These are phyloP conservation scores for Eurosta solidaginis DNA, from an alignment of 1,140 invertebrate species.

Conservation along the genomic window DNA sequence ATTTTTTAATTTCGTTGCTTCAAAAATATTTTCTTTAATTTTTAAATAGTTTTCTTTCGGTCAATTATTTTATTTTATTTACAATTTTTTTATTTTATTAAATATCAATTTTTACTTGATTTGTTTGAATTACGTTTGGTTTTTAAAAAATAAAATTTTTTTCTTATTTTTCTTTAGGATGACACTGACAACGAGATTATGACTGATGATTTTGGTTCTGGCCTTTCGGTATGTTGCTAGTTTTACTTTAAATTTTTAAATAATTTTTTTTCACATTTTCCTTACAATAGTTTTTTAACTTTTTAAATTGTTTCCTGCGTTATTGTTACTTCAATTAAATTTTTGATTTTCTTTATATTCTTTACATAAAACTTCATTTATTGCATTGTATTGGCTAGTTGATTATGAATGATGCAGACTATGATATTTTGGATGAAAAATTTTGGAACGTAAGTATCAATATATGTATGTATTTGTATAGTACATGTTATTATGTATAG, in stretches of 20 bases:
- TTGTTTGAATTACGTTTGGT: not conserved
- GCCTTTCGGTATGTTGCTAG: not conserved
- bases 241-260: not conserved
- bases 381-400: not conserved
- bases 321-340: not conserved
- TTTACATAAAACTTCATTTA: not conserved
- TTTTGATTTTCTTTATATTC: not conserved
- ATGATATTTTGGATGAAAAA: not conserved
- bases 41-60: no score
- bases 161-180: not conserved
- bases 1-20: no score
- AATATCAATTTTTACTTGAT: not conserved
- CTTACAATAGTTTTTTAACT: not conserved
- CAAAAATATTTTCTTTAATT: no score
- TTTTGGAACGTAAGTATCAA: slow-evolving; percentile 2
- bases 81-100: not conserved
- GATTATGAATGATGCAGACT: not conserved
- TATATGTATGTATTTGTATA: not conserved
- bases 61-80: no score
- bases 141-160: not conserved
- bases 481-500: no score
- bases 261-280: not conserved
- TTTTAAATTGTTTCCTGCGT: not conserved
- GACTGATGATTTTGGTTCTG: not conserved
- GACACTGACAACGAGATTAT: not conserved